Base-by-base conservation (phyloP, 1,140 invertebrate species). In the Drosophila insularis region DNA sequence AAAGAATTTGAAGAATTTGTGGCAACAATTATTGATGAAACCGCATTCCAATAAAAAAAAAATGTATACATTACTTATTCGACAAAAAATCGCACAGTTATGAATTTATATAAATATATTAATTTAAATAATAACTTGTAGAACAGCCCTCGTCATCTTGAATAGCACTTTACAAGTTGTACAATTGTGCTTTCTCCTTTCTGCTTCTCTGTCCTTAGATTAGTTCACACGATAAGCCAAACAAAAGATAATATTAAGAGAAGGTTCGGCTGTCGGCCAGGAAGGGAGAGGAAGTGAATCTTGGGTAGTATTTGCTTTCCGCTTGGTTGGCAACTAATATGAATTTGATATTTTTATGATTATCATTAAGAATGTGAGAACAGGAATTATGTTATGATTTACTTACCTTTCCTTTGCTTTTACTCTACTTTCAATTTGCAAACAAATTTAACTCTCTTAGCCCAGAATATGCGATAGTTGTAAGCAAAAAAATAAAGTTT, bases 171-270 rank as follows among this genome's bases (percentile, higher is more conserved):
- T 79, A 79, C 14, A 46, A 8, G 17, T 21, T 21, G 7, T 21
- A 87, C 79, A 81, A 75, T 69, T 78, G 55, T 62, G 54, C 56
- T 19, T 19, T 50, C 14, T 65, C 7, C 32, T 27, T 5, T 27
- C 27, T 27, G 13, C 35, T 21, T 23, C 43, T 68, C 31, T 59
- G 37, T 50, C 35, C 50, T 78, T 66, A 87, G 84, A 87, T 89
- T 89, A 82, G 82, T 87, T 87, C 82, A 87, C 82, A 87, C 82
- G 82, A 87, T 89, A 87, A 89, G 80, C 82, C 84, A 63, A 64
- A 72, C 56, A 74, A 80, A 64, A 63, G 74, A 64, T 70, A 50
- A 60, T 59, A 39, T 60, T 11, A 55, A 39, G 4, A 8, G 54
- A 61, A 53, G 66, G 19, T 46, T 31, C 4, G 8, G 54, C 43